Evolutionary conservation across 2,113 vertebrate species (phyloP).

Genomic region (Chaetodon auriga): DNA sequence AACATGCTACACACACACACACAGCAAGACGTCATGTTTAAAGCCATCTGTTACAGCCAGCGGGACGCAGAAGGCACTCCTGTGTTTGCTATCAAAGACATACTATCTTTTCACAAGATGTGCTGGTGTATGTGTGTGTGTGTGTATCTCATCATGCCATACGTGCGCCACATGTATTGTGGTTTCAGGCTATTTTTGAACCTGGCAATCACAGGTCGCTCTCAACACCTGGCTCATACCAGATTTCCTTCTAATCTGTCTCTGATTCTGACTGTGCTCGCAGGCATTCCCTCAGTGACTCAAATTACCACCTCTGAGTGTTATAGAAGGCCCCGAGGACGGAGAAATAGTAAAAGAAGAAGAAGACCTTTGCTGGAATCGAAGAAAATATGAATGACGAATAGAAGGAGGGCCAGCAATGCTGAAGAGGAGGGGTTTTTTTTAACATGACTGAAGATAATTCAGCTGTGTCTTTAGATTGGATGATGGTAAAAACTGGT

Average conservation of each 20-base stretch:
- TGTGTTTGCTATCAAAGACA: slow-evolving; percentile 51
- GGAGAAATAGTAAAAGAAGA: background rate
- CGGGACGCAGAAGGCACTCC: slow-evolving; percentile 28
- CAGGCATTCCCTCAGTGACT: slow-evolving; percentile 46
- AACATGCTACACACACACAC: slow-evolving; percentile 45
- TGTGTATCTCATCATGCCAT: background rate
- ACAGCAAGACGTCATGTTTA: slow-evolving; percentile 48
- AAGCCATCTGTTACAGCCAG: slow-evolving; percentile 70
- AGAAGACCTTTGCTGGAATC: background rate
- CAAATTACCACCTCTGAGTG: slow-evolving; percentile 20
- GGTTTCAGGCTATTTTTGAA: slow-evolving; percentile 52
- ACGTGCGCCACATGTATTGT: background rate
- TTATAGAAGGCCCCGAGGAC: background rate
- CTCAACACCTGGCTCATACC: slow-evolving; percentile 33
- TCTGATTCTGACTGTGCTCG: slow-evolving; percentile 23
- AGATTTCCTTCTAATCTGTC: slow-evolving; percentile 38
- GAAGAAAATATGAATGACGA: background rate
- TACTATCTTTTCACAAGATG: slow-evolving; percentile 30
- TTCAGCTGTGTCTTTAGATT: too few relatives aligned
- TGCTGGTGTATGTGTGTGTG: slow-evolving; percentile 5
- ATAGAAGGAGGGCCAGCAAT: background rate
- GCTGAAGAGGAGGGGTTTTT: background rate
- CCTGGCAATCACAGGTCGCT: slow-evolving; percentile 44
- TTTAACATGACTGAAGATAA: too few relatives aligned
- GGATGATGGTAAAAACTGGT: too few relatives aligned